Base-by-base conservation (phyloP, 2,888 invertebrate genomes). In the Chymomyza caudatula region DNA sequence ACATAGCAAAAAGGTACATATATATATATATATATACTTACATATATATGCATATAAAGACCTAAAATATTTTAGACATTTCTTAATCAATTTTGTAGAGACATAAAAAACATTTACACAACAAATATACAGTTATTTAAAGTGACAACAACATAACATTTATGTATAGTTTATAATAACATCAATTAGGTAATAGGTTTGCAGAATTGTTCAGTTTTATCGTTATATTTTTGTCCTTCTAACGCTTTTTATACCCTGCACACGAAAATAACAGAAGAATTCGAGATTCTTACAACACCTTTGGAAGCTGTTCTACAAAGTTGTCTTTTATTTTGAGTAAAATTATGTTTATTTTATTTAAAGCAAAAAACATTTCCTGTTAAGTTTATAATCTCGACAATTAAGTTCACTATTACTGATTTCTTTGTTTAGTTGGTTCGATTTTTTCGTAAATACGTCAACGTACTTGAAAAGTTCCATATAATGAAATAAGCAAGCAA, bases 1-100 rank as follows among this genome's bases (percentile, higher is more conserved):
- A 77, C 57, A 76, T 79, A 78, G 73, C 75, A 76, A 77, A 68
- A 74, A 78, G 80, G 76, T 79, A 77, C 77, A 78, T 73, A 67
- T 67, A 71, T 67, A 61, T 56, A 79, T 67, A 80, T 76, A 37
- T 37, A 11, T 75, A 15, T 19, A 51, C 1, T 2, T 51, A 51
- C 2, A 51, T 20, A 2, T 47, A 51, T 51, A 15, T 47, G 15
- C 17, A 15, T 47, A 17, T 15, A 47, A 17, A 47, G 44, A 17
- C 29, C 17, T 69, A 82, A 69, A 69, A 66, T 65, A 75, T 58
- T 58, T 62, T 55, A 56, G 37, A 52, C 61, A 53, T 68, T 69
- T 54, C 5, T 47, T 47, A 15, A n/a, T 47, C 15, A 47, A 17
- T 47, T 42, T 54, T 25, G 23, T 60, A 44, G 15, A 37, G 58